phyloP scores from a whole-genome alignment of 2,797 vertebrate species.

The Lemur catta region DNA sequence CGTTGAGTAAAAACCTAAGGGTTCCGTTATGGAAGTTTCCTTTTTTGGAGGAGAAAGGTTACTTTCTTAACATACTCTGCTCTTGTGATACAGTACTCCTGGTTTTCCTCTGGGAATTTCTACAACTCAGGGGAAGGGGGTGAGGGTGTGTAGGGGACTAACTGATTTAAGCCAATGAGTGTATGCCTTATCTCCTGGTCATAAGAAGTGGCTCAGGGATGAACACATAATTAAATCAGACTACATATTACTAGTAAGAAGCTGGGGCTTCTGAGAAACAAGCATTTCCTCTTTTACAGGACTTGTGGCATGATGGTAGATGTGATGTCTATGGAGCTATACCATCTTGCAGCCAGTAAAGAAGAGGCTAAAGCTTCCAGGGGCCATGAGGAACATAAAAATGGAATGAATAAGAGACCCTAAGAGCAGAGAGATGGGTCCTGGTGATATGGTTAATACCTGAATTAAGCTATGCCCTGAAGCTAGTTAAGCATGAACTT shows the following conservation, averaged over 20 bases:
- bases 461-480: neutral
- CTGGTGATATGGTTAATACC: neutral
- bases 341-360: neutral
- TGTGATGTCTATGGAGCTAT: neutral
- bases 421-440: neutral
- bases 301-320: neutral
- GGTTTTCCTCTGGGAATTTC: constrained; percentile 1
- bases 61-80: neutral
- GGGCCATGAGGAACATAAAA: neutral
- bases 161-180: neutral
- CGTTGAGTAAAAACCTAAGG: neutral
- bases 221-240: neutral
- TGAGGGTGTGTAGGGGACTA: neutral
- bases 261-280: neutral
- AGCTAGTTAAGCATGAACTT: neutral
- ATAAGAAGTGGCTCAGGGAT: neutral
- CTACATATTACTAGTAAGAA: neutral
- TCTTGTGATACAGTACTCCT: neutral
- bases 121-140: neutral
- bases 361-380: neutral
- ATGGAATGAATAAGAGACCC: neutral
- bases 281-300: neutral
- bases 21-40: neutral
- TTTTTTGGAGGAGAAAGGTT: neutral
- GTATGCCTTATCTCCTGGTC: neutral